Percentiles rank a stretch among this genome's conserved stretches.
Conservation (phyloP, 2,888 invertebrate species). For the Protonemura montana region DNA sequence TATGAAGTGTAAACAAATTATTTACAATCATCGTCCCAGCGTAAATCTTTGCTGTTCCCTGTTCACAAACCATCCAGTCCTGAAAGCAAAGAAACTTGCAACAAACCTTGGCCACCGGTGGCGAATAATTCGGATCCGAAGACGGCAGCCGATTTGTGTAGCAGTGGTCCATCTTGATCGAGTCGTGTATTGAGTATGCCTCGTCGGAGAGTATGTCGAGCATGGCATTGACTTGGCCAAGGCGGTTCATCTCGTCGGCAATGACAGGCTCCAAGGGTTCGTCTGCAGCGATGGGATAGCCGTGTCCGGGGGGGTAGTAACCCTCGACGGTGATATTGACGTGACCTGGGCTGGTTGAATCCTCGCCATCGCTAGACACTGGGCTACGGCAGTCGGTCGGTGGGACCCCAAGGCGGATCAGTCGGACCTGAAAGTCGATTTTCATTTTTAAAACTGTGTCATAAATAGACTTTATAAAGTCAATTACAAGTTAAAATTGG, state of each 20-base stretch:
- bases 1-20: too few relatives aligned
- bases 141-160: slow-evolving; percentile 71
- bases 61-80: too few relatives aligned
- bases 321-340: slow-evolving; percentile 71
- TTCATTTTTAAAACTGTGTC: too few relatives aligned
- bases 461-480: too few relatives aligned
- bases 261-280: slow-evolving; percentile 60
- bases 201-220: slow-evolving; percentile 55
- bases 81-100: too few relatives aligned
- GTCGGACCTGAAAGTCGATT: slow-evolving; percentile 1
- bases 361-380: slow-evolving; percentile 59
- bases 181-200: background rate
- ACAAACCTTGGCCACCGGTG: background rate
- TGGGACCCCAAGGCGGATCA: background rate
- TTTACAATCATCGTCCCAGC: too few relatives aligned
- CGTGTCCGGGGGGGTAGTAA: slow-evolving; percentile 63
- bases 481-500: too few relatives aligned
- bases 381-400: slow-evolving; percentile 62
- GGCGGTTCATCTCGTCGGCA: slow-evolving; percentile 61
- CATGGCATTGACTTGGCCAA: slow-evolving; percentile 61
- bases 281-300: slow-evolving; percentile 43
- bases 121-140: slow-evolving; percentile 37
- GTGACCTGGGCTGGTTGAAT: slow-evolving; percentile 61
- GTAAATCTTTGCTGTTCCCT: too few relatives aligned
- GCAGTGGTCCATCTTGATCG: slow-evolving; percentile 72